Evolutionary conservation across 1,140 invertebrate genomes (phyloP).

Genomic region (Drosophila pseudoobscura): DNA sequence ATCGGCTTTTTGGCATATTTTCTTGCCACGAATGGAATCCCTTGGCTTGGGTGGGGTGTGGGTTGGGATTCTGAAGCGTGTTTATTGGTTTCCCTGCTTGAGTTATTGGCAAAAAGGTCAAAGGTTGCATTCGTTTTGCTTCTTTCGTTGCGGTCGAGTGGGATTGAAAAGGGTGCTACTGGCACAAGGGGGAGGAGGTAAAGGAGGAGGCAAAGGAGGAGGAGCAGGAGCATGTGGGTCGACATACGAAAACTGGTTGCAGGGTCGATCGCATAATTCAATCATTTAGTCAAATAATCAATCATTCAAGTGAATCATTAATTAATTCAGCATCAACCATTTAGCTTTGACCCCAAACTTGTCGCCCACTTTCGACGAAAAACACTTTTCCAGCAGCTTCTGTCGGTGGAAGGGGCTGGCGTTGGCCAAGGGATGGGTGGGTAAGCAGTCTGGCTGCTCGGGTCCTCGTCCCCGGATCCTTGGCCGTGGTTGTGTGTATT

Average conservation of each 20-base stretch:
- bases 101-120: slow-evolving; percentile 74
- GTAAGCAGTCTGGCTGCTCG: background rate
- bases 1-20: no score
- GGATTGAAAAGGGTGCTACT: no score
- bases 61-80: slow-evolving; percentile 25
- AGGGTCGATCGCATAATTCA: slow-evolving; percentile 61
- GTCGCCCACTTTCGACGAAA: background rate
- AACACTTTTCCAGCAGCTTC: no score
- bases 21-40: no score
- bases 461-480: slow-evolving; percentile 23
- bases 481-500: slow-evolving; percentile 46
- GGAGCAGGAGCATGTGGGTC: no score
- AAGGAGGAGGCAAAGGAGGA: no score
- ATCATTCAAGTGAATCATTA: slow-evolving; percentile 79
- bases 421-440: no score
- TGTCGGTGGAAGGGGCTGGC: no score
- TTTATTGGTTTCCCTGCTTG: slow-evolving; percentile 42
- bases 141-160: slow-evolving; percentile 21
- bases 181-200: no score
- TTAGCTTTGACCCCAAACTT: slow-evolving; percentile 61
- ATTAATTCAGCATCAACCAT: slow-evolving; percentile 74
- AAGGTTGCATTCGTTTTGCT: slow-evolving; percentile 49
- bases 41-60: no score
- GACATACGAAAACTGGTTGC: no score
- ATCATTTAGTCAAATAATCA: slow-evolving; percentile 76